phyloP scores from a whole-genome alignment of 2,888 invertebrate genomes.

The Rhagophthalmus giganteus region DNA sequence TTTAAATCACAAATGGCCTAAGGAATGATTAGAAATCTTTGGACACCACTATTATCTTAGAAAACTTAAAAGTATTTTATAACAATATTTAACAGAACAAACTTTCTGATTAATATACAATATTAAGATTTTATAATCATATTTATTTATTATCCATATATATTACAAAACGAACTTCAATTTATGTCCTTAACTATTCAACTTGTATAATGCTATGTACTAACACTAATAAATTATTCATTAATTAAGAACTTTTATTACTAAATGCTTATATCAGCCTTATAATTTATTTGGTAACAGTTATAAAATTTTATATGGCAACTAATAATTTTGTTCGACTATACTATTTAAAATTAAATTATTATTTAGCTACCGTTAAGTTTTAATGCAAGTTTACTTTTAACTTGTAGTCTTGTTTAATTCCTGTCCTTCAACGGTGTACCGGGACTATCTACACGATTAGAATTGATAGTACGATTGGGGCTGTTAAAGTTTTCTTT shows the following conservation, averaged over 20 bases:
- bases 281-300: conserved; percentile 11
- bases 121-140: conserved; percentile 6
- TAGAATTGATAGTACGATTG: conserved; percentile 47
- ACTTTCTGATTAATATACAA: conserved; percentile 18
- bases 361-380: no score
- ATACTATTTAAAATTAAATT: no score
- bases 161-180: no score
- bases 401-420: conserved; percentile 30
- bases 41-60: conserved; percentile 13
- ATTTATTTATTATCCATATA: no score
- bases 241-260: conserved; percentile 6
- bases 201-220: neutral
- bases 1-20: neutral
- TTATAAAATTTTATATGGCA: neutral
- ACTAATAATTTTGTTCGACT: no score
- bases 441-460: conserved; percentile 50
- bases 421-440: conserved; percentile 58
- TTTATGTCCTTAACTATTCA: no score
- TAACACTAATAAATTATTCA: conserved; percentile 6
- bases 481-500: conserved; percentile 58
- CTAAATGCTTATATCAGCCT: conserved; percentile 9
- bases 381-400: no score
- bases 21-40: neutral
- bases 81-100: conserved; percentile 9
- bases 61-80: conserved; percentile 14